Conservation (phyloP, 2,888 invertebrate species). For the Lutraria lutraria region DNA sequence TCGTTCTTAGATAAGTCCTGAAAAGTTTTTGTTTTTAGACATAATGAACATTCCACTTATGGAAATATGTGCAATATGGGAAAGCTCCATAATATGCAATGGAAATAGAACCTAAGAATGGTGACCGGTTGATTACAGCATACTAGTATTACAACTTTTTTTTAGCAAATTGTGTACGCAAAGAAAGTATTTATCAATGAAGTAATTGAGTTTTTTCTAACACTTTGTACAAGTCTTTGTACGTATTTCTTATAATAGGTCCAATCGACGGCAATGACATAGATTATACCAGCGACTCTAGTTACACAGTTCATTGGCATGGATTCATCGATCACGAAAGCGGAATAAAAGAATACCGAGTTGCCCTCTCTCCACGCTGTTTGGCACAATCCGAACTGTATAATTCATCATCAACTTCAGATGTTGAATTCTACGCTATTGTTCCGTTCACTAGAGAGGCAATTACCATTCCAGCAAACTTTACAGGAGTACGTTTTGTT, state of each 20-base stretch:
- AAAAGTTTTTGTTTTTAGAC: neutral
- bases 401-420: neutral
- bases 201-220: neutral
- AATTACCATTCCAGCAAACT: slow-evolving; percentile 54
- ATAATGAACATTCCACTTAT: too few species aligned
- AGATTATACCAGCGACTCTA: slow-evolving; percentile 69
- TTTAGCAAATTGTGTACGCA: too few species aligned
- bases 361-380: slow-evolving; percentile 59
- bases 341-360: slow-evolving; percentile 68
- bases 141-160: neutral
- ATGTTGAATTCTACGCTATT: neutral
- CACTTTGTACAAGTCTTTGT: neutral
- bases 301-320: slow-evolving; percentile 66
- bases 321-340: slow-evolving; percentile 78
- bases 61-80: too few species aligned
- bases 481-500: slow-evolving; percentile 3
- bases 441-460: slow-evolving; percentile 34
- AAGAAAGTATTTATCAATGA: neutral
- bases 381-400: slow-evolving; percentile 24
- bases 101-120: too few species aligned
- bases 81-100: too few species aligned
- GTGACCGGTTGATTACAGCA: neutral
- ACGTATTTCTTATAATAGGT: slow-evolving; percentile 29
- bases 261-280: slow-evolving; percentile 64
- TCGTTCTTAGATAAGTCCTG: neutral